Evolutionary conservation across 2,113 vertebrate genomes (phyloP), one percentile per base, ranked within the genome.

Genomic region (Sylvietta virens): DNA sequence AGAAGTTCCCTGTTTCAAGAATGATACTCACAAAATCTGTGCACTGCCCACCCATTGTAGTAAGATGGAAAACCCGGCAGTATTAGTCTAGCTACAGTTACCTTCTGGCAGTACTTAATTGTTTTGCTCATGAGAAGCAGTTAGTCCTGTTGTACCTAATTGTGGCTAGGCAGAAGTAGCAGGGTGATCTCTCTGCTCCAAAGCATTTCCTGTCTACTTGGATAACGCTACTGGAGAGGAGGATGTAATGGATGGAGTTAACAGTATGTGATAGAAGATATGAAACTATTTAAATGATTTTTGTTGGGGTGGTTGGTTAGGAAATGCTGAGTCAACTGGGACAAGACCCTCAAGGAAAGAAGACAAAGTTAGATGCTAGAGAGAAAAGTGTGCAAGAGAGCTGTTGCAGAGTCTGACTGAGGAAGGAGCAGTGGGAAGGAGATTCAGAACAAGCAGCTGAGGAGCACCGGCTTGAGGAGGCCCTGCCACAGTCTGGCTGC

Each of bases 381-480:
- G 27, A 69, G 58, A 40, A 84, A 65, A 53, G 11, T 27, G 4
- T 15, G 19, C 17, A 23, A 16, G 42, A n/a, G 11, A 81, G 54
- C 4, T 54, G 18, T 62, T 77, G 31, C 45, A 24, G 58, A 47
- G 33, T 15, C 26, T 0, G 0, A 0, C 3, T 78, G 61, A 83
- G 71, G 72, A 88, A 77, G n/a, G 58, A 86, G 39, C 47, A 54
- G 45, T 66, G 26, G 42, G 72, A 80, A 64, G 1, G 21, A 73
- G 58, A 54, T 62, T 73, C 11, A 48, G 50, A 86, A 27, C 31
- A 54, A 64, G 61, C 39, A 53, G 54, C 54, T 88, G 86, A 77
- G 50, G 50, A 67, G 58, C 54, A 40, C 4, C 2, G 21, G 26
- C 20, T 39, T 9, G 9, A 73, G 58, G 19, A 51, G 48, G 30